Conservation (phyloP, 2,888 invertebrate genomes). For the Lutraria lutraria region DNA sequence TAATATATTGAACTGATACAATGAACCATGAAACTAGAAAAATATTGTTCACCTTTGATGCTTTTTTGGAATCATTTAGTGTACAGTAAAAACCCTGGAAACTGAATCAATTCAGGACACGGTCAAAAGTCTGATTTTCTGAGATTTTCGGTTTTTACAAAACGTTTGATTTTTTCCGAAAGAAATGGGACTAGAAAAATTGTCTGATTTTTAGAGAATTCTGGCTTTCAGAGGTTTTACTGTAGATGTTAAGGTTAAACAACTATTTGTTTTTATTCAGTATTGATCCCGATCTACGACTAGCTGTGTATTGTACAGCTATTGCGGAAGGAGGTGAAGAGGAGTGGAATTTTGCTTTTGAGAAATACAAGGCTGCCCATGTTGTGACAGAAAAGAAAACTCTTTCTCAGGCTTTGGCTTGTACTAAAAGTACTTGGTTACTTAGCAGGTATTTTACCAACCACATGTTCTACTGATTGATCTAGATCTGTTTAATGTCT, state of each 20-base stretch:
- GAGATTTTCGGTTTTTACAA: too few species aligned
- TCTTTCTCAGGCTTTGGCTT: constrained; percentile 91
- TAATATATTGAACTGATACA: too few species aligned
- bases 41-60: too few species aligned
- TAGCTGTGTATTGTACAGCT: constrained; percentile 91
- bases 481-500: background rate
- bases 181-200: too few species aligned
- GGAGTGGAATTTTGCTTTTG: constrained; percentile 92
- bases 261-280: constrained; percentile 86
- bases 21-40: too few species aligned
- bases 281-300: constrained; percentile 91
- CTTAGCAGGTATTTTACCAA: constrained; percentile 85
- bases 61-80: too few species aligned
- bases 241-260: background rate
- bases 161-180: too few species aligned
- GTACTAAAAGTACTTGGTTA: constrained; percentile 90
- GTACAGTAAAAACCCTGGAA: too few species aligned
- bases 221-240: background rate
- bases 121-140: too few species aligned
- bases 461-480: background rate
- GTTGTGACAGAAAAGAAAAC: constrained; percentile 90
- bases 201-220: too few species aligned
- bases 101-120: too few species aligned
- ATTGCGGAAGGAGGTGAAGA: constrained; percentile 90
- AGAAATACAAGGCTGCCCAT: constrained; percentile 90